Conservation (phyloP, 1,140 invertebrate genomes). For the Cyclina sinensis region DNA sequence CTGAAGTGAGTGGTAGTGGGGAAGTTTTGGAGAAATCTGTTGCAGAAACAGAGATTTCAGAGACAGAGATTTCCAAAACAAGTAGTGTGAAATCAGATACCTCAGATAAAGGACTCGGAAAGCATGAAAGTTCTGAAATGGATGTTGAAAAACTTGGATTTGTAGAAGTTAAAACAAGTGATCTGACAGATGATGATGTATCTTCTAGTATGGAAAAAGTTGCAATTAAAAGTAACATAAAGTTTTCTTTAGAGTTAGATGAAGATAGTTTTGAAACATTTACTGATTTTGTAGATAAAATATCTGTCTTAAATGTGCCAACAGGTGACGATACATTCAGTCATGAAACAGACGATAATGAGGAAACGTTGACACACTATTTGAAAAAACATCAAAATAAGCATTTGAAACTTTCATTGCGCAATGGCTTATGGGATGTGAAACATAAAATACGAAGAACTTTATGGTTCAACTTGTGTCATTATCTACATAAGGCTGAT, state of each 20-base stretch:
- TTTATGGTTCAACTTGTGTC: conserved; percentile 74
- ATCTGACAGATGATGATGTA: neutral
- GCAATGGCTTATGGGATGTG: conserved; percentile 30
- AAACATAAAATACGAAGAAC: conserved; percentile 69
- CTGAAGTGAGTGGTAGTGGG: neutral
- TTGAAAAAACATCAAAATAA: conserved; percentile 11
- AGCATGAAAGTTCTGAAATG: neutral
- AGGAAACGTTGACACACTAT: conserved; percentile 31
- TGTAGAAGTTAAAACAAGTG: neutral
- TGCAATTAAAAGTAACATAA: neutral
- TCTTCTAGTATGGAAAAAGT: neutral
- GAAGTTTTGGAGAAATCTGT: neutral
- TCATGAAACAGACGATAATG: neutral
- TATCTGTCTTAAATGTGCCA: neutral
- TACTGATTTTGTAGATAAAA: conserved; percentile 3
- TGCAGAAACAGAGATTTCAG: neutral
- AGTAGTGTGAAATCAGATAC: neutral
- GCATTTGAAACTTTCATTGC: conserved; percentile 33
- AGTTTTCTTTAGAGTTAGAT: neutral
- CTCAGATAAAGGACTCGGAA: neutral
- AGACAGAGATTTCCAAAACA: neutral
- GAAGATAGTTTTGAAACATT: neutral
- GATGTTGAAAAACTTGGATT: neutral
- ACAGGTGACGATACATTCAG: neutral
- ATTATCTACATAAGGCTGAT: conserved; percentile 71